These are phyloP conservation scores for Diplolepis rosae DNA, from an alignment of 2,888 invertebrate species.

Conservation along the genomic window DNA sequence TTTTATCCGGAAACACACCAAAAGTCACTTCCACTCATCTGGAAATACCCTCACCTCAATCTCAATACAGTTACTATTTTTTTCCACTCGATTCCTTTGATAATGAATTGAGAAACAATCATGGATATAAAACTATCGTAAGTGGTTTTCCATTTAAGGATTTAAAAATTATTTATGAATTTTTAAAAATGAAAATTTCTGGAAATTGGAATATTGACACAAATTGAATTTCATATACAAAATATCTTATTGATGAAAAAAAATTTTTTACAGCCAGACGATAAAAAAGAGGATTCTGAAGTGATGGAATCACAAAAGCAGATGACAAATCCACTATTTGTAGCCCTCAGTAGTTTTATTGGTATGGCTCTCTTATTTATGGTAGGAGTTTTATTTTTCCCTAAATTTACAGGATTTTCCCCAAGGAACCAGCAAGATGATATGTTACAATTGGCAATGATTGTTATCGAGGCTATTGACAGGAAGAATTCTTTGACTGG, in stretches of 20 bases:
- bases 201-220: background rate
- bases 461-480: conserved; percentile 59
- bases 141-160: conserved; percentile 31
- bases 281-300: conserved; percentile 42
- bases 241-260: too few relatives aligned
- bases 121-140: conserved; percentile 56
- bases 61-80: conserved; percentile 75
- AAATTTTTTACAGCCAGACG: conserved; percentile 49
- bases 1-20: conserved; percentile 50
- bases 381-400: conserved; percentile 75
- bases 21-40: conserved; percentile 48
- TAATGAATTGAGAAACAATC: conserved; percentile 63
- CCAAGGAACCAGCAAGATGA: conserved; percentile 56
- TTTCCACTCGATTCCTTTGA: conserved; percentile 76
- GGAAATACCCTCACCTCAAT: conserved; percentile 49
- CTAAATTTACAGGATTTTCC: conserved; percentile 70
- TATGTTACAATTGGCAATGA: conserved; percentile 54
- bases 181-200: background rate
- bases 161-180: background rate
- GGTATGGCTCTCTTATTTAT: conserved; percentile 77
- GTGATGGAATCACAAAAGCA: conserved; percentile 62
- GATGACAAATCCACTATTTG: conserved; percentile 75
- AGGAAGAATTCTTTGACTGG: conserved; percentile 36
- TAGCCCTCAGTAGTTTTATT: conserved; percentile 77
- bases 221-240: too few relatives aligned